Evolutionary conservation across 2,113 vertebrate genomes (phyloP), one percentile per base, ranked within the genome.

Genomic region (Phalacrocorax pelagicus): DNA sequence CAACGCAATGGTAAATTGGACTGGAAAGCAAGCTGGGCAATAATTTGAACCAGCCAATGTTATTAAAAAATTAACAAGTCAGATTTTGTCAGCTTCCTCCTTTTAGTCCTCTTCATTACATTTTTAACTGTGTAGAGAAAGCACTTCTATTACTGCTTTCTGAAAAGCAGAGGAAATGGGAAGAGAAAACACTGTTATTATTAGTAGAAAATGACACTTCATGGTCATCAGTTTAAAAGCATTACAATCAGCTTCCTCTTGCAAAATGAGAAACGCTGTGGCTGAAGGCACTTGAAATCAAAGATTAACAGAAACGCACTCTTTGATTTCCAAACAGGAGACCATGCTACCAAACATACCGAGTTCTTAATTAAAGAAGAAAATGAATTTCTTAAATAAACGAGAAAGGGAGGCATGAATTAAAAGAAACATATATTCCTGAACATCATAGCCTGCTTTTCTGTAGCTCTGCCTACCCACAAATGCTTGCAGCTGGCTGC

Each of bases 221-320:
- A 96, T 0, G 7, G 71, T 95, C 95, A 97, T 97, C 81, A 90
- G 59, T 80, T 97, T 96, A 97, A 97, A 98, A 98, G 95, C 92
- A 93, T 96, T 96, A 95, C 82, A 97, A 97, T 97, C 91, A 97
- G 73, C 83, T 86, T 73, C 61, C 92, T 97, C 88, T 97, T 88
- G 36, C 57, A 91, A 87, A 91, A 86, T 80, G 62, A 97, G 63
- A 95, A 95, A 75, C 27, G 6, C 83, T 89, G 54, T 86, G 85
- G 90, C 94, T 58, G 44, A 96, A 97, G 85, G 84, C 54, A 95
- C 93, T 95, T 92, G 82, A 97, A 95, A 97, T 92, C 91, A 96
- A 93, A 97, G 90, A 94, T 91, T 46, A 97, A 92, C 32, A 88
- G 54, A 88, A 97, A 87, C 2, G 16, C 65, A 81, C 62, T 88